Conservation (phyloP, 1,140 invertebrate species). For the Drosophila ercepeae region DNA sequence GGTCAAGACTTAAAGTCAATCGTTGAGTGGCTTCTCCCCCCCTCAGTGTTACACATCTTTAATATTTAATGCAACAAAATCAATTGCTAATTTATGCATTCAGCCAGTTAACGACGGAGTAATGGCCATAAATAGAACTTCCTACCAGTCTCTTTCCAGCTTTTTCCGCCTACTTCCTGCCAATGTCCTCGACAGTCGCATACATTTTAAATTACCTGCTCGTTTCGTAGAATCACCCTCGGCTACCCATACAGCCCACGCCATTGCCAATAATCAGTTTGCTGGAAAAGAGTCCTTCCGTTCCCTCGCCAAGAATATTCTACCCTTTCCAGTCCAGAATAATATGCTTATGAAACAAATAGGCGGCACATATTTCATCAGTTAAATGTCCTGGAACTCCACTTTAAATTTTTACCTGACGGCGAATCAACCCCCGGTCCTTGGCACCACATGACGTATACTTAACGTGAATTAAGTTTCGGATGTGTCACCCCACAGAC, state of each 20-base stretch:
- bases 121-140: slow-evolving; percentile 61
- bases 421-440: too few relatives aligned
- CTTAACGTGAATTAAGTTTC: slow-evolving; percentile 32
- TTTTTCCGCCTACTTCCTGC: slow-evolving; percentile 7
- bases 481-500: neutral
- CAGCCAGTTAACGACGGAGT: slow-evolving; percentile 39
- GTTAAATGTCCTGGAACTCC: neutral
- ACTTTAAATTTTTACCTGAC: slow-evolving; percentile 1
- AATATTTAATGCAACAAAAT: slow-evolving; percentile 64
- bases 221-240: slow-evolving; percentile 44
- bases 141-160: neutral
- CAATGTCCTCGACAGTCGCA: slow-evolving; percentile 26
- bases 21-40: neutral
- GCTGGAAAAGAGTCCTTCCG: slow-evolving; percentile 12
- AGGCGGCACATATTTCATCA: neutral
- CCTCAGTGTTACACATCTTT: slow-evolving; percentile 12
- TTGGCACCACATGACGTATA: slow-evolving; percentile 22
- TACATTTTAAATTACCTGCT: slow-evolving; percentile 68
- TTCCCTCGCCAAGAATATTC: slow-evolving; percentile 1
- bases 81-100: slow-evolving; percentile 65
- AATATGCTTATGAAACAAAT: neutral
- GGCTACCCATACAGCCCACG: neutral
- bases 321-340: slow-evolving; percentile 5
- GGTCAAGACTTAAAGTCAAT: slow-evolving; percentile 31
- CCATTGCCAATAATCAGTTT: slow-evolving; percentile 49